phyloP scores from a whole-genome alignment of 2,888 invertebrate genomes.

The Cerastis leucographa region DNA sequence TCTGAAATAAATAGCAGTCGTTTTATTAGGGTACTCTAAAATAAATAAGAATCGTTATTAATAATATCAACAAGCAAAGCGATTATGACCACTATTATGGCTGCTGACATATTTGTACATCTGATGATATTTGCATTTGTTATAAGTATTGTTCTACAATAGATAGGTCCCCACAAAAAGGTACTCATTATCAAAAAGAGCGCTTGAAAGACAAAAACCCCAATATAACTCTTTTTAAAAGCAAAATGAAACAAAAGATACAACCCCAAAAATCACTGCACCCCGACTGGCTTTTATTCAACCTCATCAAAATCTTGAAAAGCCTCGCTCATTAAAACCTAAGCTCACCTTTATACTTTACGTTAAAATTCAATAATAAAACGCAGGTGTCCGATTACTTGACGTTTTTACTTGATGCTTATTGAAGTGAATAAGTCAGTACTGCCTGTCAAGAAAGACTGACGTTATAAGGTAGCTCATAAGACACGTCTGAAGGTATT shows the following conservation, averaged over 20 bases:
- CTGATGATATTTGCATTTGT: too few relatives aligned
- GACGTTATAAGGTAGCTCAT: background rate
- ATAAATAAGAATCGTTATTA: background rate
- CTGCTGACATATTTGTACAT: too few relatives aligned
- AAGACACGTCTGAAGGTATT: background rate
- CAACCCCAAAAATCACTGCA: conserved; percentile 9
- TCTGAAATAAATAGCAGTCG: background rate
- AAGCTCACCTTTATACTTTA: conserved; percentile 18
- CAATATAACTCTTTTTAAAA: conserved; percentile 6
- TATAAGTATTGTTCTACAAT: background rate
- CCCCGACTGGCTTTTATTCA: conserved; percentile 15
- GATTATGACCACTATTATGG: background rate
- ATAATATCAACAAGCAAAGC: background rate
- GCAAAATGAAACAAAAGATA: conserved; percentile 15
- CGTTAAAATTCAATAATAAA: conserved; percentile 10
- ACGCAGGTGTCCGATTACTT: background rate
- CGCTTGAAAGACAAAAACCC: background rate
- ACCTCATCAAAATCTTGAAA: conserved; percentile 31
- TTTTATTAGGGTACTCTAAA: background rate
- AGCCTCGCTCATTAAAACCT: conserved; percentile 26
- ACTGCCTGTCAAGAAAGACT: background rate
- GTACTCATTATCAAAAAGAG: background rate
- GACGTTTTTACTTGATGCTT: conserved; percentile 9
- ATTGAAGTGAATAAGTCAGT: conserved; percentile 8
- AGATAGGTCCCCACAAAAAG: background rate